These are phyloP conservation scores for Oxycera nigricornis DNA, from an alignment of 2,888 invertebrate genomes.

Conservation along the genomic window DNA sequence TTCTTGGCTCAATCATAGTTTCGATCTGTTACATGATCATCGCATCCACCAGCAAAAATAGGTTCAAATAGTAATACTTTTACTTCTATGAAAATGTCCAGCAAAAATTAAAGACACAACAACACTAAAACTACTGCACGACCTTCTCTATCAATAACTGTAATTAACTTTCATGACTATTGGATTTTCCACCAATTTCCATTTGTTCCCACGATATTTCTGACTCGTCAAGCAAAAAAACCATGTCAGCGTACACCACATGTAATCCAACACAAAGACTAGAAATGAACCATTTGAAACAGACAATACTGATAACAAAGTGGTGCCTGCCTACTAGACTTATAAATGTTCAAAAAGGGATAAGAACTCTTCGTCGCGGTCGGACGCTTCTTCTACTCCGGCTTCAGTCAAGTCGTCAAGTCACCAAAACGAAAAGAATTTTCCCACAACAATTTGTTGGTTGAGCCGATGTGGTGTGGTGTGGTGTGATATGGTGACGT, in stretches of 20 bases:
- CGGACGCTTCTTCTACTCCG: neutral
- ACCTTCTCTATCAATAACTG: neutral
- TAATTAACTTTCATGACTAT: constrained; percentile 19
- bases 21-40: no score
- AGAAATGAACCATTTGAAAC: neutral
- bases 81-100: no score
- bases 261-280: neutral
- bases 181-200: neutral
- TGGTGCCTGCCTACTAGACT: neutral
- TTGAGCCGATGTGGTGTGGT: no score
- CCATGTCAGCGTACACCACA: neutral
- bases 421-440: neutral
- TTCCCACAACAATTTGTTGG: constrained; percentile 32
- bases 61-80: no score
- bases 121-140: neutral
- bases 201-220: constrained; percentile 29
- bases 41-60: no score
- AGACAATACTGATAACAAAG: neutral
- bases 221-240: neutral
- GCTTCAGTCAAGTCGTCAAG: neutral
- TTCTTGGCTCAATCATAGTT: no score
- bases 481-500: neutral
- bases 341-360: neutral
- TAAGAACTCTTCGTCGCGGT: neutral
- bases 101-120: no score